phyloP scores from a whole-genome alignment of 2,113 vertebrate species.

The Varanus salvator region DNA sequence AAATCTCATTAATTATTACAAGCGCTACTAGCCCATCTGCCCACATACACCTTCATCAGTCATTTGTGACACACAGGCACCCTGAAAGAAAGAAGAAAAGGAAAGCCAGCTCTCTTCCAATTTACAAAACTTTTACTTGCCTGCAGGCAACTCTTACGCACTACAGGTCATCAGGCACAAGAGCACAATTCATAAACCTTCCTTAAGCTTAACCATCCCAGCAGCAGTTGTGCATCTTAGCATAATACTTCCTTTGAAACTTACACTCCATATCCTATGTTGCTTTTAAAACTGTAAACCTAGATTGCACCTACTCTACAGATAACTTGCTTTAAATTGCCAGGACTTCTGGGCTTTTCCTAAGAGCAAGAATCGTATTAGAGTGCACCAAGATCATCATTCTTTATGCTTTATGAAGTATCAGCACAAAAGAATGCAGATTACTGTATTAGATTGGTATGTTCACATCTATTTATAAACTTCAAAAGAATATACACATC shows the following conservation, averaged over 20 bases:
- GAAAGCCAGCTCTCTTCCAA: not conserved
- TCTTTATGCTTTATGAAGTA: conserved; percentile 36
- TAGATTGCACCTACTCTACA: conserved; percentile 32
- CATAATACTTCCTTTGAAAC: conserved; percentile 43
- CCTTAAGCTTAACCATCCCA: conserved; percentile 46
- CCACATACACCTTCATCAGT: not conserved
- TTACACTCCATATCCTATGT: conserved; percentile 35
- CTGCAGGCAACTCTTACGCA: not conserved
- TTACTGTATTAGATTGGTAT: conserved; percentile 55
- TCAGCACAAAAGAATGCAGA: conserved; percentile 51
- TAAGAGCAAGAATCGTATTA: conserved; percentile 34
- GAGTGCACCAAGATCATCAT: conserved; percentile 12
- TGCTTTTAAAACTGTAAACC: conserved; percentile 12
- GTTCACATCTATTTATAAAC: conserved; percentile 67
- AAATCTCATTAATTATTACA: not conserved
- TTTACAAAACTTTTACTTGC: not conserved
- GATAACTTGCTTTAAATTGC: conserved; percentile 23
- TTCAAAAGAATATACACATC: conserved; percentile 72
- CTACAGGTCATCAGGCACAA: not conserved
- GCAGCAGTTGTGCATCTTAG: conserved; percentile 29
- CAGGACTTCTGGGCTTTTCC: not conserved
- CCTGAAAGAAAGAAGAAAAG: not conserved
- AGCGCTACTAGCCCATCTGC: not conserved
- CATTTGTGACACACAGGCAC: not conserved
- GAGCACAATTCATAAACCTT: not conserved